Evolutionary conservation across 1,140 invertebrate species (phyloP).

Genomic region (Hestina assimilis): DNA sequence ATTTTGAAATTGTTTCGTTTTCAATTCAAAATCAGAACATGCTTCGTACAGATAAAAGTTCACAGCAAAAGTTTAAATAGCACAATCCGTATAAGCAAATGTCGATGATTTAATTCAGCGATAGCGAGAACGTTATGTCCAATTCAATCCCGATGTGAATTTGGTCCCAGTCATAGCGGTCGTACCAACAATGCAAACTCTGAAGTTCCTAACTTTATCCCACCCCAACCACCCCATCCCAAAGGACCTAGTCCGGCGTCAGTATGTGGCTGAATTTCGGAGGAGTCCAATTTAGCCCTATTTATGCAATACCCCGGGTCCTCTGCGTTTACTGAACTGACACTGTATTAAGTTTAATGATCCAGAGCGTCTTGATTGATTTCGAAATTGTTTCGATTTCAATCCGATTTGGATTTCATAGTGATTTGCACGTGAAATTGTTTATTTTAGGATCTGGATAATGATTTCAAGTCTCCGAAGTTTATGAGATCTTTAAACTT

Average conservation of each 20-base stretch:
- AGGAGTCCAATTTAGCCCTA: conserved; percentile 60
- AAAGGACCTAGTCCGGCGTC: conserved; percentile 42
- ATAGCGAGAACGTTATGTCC: conserved; percentile 50
- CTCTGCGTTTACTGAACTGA: conserved; percentile 35
- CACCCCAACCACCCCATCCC: conserved; percentile 31
- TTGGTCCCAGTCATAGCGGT: conserved; percentile 48
- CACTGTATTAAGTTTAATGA: conserved; percentile 38
- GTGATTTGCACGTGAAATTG: neutral
- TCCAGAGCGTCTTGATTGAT: conserved; percentile 38
- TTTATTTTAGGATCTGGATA: neutral
- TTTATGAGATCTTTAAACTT: too few relatives aligned
- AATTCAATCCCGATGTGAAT: conserved; percentile 61
- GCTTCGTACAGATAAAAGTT: too few relatives aligned
- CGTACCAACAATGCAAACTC: conserved; percentile 59
- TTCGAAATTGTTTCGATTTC: conserved; percentile 33
- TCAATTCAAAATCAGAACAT: too few relatives aligned
- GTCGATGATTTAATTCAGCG: conserved; percentile 48
- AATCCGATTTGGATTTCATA: conserved; percentile 24
- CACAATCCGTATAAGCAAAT: conserved; percentile 25
- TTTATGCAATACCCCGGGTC: conserved; percentile 55
- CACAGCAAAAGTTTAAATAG: conserved; percentile 9
- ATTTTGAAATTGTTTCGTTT: too few relatives aligned
- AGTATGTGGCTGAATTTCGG: conserved; percentile 54
- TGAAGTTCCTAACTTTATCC: conserved; percentile 62
- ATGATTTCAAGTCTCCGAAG: neutral